Evolutionary conservation across 2,797 vertebrate genomes (phyloP).

Genomic region (Yasuhikotakia modesta): DNA sequence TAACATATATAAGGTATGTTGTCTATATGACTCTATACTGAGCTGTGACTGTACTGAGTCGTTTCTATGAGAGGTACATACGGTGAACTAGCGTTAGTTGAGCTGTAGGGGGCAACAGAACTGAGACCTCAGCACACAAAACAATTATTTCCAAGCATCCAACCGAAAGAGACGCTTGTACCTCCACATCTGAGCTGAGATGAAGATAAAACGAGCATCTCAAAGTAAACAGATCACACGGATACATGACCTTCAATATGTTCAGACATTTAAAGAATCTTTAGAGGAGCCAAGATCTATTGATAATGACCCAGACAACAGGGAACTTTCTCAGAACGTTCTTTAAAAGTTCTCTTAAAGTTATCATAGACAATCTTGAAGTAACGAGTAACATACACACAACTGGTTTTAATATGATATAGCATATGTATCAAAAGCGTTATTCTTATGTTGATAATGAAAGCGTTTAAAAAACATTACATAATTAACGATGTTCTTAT

Average conservation of each 20-base stretch:
- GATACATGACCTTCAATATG: neutral
- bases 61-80: neutral
- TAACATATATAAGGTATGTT: too few species aligned
- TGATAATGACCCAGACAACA: neutral
- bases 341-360: too few species aligned
- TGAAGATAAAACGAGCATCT: neutral
- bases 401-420: too few species aligned
- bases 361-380: too few species aligned
- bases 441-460: too few species aligned
- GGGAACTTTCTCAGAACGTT: too few species aligned
- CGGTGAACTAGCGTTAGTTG: conserved; percentile 18
- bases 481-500: too few species aligned
- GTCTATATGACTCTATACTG: too few species aligned
- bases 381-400: too few species aligned
- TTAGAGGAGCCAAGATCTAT: neutral
- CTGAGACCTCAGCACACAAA: conserved; percentile 21
- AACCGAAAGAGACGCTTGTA: conserved; percentile 18
- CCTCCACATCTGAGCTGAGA: conserved; percentile 18
- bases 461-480: too few species aligned
- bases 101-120: conserved; percentile 16
- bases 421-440: too few species aligned
- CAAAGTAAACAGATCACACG: neutral
- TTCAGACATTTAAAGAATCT: neutral
- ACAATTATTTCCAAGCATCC: conserved; percentile 32
- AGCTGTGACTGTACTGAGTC: neutral